Evolutionary conservation across 2,113 vertebrate genomes (phyloP), one percentile per base, ranked within the genome.

Genomic region (Anolis sagrei): DNA sequence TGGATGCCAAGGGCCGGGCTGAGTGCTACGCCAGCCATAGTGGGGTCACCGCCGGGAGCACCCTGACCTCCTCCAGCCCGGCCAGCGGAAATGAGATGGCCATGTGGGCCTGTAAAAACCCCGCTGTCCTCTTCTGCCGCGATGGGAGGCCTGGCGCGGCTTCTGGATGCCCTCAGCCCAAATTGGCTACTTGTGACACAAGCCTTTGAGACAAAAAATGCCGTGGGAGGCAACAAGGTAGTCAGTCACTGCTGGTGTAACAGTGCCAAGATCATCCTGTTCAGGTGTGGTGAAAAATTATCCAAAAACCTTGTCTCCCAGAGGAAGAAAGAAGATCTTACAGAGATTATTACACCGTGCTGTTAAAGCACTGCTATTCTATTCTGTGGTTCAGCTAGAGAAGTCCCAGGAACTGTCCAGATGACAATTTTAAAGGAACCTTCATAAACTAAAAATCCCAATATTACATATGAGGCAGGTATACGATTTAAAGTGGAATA

Each of bases 21-120:
- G 96, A 95, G 76, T 95, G 92, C 0, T 94, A 97, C 54, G 97
- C 98, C 51, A 95, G 96, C 75, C 97, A 95, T 1, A 94, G 93
- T 0, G 87, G 95, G 0, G 91, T 96, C 1, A 94, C 93, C 0
- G 93, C 93, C 21, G 95, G 94, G 90, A 96, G 97, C 66, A 91
- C 90, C 2, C 74, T 92, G 3, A 95, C 97, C 16, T 96, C 96
- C 44, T 97, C 97, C 49, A 97, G 96, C 90, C 96, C 95, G 0
- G 94, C 94, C 1, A 95, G 96, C 0, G 95, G 96, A 0, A 96
- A 92, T 16, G 98, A 98, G 44, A 72, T 97, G 90, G 97, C 97
- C n/a, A 94, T 97, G 97, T 99, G 98, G 98, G 98, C 98, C 61
- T 97, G 97, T 90, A 99, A 97, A 92, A 99, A 98, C 88, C 98